Percentiles rank a stretch among this genome's conserved stretches.
phyloP scores from a whole-genome alignment of 64 coral and sea anemone genomes.

The Exaiptasia diaphana region DNA sequence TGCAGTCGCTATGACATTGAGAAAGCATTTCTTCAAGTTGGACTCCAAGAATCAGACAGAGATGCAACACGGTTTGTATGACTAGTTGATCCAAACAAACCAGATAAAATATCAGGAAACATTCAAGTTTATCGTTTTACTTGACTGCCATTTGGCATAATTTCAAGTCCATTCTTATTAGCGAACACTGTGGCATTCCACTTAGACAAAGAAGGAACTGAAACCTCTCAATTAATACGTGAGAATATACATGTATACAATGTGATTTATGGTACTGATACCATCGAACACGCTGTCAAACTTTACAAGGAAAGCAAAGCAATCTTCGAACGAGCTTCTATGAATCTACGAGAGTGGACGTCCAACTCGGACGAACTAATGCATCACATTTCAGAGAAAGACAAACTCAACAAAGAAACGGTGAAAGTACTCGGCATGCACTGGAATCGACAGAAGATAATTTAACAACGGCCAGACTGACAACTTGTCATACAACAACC shows the following conservation, averaged over 20 bases:
- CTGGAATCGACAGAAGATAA: constrained; percentile 8
- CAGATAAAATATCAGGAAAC: background rate
- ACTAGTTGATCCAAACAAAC: constrained; percentile 23
- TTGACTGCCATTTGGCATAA: constrained; percentile 39
- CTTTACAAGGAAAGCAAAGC: constrained; percentile 51
- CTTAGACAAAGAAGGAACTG: constrained; percentile 28
- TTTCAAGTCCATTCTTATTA: constrained; percentile 48
- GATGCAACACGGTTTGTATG: constrained; percentile 43
- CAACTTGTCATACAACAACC: background rate
- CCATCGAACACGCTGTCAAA: constrained; percentile 38
- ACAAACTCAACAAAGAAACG: background rate
- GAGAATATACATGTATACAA: constrained; percentile 59
- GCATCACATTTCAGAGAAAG: background rate
- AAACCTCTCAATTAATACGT: constrained; percentile 22
- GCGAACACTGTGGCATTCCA: constrained; percentile 13
- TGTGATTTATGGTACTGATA: constrained; percentile 39
- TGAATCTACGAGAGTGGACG: constrained; percentile 45
- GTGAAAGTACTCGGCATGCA: constrained; percentile 33
- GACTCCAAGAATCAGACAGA: constrained; percentile 31
- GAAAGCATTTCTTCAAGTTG: constrained; percentile 16
- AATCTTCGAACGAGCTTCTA: constrained; percentile 36
- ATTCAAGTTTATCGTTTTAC: constrained; percentile 36
- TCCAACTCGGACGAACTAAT: constrained; percentile 40
- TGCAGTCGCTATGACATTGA: constrained; percentile 16
- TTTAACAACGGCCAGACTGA: background rate